Conservation (phyloP, 2,113 vertebrate genomes). For the Amphiprion ocellaris region DNA sequence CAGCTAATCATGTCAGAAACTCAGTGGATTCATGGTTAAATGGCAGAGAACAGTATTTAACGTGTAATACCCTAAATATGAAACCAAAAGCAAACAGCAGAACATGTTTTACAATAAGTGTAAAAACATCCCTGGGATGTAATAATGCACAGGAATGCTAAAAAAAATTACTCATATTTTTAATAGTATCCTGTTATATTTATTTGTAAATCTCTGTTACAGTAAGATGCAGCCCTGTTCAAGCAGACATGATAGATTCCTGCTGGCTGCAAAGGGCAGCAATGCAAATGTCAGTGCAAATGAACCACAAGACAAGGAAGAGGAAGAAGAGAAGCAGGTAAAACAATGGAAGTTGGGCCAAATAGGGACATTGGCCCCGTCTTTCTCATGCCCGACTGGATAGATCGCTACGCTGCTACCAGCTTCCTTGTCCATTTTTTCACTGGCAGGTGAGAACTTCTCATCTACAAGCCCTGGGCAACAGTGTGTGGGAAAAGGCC, state of each 20-base stretch:
- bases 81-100: neutral
- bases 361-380: neutral
- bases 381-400: neutral
- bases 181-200: neutral
- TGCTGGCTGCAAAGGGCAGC: neutral
- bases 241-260: neutral
- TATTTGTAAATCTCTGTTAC: neutral
- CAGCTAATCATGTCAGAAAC: constrained; percentile 29
- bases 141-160: neutral
- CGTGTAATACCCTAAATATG: neutral
- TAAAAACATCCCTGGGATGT: neutral
- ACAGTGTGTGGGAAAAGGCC: neutral
- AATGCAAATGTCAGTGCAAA: constrained; percentile 11
- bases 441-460: constrained; percentile 2
- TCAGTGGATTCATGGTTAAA: constrained; percentile 1
- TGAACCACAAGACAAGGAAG: neutral
- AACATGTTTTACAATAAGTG: neutral
- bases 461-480: neutral
- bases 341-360: neutral
- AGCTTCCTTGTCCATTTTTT: neutral
- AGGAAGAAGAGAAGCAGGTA: neutral
- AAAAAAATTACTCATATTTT: neutral
- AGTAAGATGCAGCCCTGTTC: neutral
- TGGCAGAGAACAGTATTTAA: neutral
- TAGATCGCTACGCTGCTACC: neutral